These are phyloP conservation scores for Porites lutea DNA, from an alignment of 64 coral and sea anemone genomes.

Conservation along the genomic window DNA sequence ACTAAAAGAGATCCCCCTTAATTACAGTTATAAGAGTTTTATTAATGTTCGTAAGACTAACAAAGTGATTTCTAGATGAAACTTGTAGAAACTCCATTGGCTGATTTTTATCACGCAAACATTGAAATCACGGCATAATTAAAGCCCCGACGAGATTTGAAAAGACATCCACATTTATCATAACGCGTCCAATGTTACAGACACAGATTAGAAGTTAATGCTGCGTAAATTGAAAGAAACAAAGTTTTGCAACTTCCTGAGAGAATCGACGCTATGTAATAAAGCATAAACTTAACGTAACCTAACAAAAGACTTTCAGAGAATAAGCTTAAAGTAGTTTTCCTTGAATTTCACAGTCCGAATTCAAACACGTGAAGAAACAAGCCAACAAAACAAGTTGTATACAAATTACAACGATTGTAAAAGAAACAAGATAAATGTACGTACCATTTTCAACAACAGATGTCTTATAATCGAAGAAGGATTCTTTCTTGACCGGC, in stretches of 20 bases:
- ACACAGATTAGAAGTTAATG: neutral
- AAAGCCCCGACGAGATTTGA: neutral
- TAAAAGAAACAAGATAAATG: neutral
- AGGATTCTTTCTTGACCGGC: constrained; percentile 15
- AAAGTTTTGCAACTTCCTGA: neutral
- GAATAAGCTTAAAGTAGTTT: too few species aligned
- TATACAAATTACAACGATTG: neutral
- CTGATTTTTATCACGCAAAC: neutral
- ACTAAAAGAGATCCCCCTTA: too few species aligned
- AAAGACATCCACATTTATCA: neutral
- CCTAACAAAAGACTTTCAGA: neutral
- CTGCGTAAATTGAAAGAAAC: neutral
- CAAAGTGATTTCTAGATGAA: neutral
- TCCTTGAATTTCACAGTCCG: neutral
- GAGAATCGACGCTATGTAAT: neutral
- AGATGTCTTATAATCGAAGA: constrained; percentile 93
- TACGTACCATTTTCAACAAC: constrained; percentile 97
- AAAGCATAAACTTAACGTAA: neutral
- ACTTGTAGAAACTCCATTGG: constrained; percentile 24
- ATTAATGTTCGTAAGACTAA: neutral
- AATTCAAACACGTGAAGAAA: neutral
- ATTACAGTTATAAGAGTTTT: neutral
- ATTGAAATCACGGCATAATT: neutral
- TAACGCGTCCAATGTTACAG: neutral
- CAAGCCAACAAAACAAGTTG: neutral